Evolutionary conservation across 1,140 invertebrate species (phyloP), one percentile per base, ranked within the genome.

Genomic region (Neelides sp.): DNA sequence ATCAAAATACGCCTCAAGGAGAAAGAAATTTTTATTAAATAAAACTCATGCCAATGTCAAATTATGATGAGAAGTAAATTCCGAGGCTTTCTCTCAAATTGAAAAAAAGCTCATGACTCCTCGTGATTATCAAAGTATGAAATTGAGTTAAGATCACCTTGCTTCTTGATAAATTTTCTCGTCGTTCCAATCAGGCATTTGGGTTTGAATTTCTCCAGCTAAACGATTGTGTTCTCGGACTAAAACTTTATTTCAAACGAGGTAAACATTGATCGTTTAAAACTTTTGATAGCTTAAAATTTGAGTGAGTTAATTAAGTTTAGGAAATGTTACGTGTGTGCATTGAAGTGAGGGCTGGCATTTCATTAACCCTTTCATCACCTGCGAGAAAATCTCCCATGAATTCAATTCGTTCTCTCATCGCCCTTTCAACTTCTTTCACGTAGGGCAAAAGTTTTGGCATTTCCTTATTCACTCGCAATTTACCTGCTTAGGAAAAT

Each of bases 1-100:
- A 80, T 79, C 47, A 73, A 68, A 37, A 93, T 88, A 54, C 79
- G 75, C 48, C 89, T 72, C 0, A 88, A 65, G 95, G 41, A 4
- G 26, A 22, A 19, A 43, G 23, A 19, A 43, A 43, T n/a, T n/a
- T n/a, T n/a, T n/a, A n/a, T n/a, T n/a, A n/a, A n/a, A n/a, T n/a
- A n/a, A n/a, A n/a, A n/a, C n/a, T n/a, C n/a, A n/a, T n/a, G n/a
- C n/a, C n/a, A n/a, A n/a, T n/a, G n/a, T n/a, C n/a, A n/a, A n/a
- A n/a, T n/a, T n/a, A n/a, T n/a, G n/a, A n/a, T n/a, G n/a, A n/a
- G n/a, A n/a, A n/a, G n/a, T n/a, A n/a, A n/a, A n/a, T n/a, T n/a
- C n/a, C n/a, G n/a, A n/a, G n/a, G n/a, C n/a, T n/a, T n/a, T n/a
- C n/a, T n/a, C n/a, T n/a, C n/a, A n/a, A n/a, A n/a, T n/a, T n/a